phyloP scores from a whole-genome alignment of 2,888 invertebrate species.

The Synergus japonicus region DNA sequence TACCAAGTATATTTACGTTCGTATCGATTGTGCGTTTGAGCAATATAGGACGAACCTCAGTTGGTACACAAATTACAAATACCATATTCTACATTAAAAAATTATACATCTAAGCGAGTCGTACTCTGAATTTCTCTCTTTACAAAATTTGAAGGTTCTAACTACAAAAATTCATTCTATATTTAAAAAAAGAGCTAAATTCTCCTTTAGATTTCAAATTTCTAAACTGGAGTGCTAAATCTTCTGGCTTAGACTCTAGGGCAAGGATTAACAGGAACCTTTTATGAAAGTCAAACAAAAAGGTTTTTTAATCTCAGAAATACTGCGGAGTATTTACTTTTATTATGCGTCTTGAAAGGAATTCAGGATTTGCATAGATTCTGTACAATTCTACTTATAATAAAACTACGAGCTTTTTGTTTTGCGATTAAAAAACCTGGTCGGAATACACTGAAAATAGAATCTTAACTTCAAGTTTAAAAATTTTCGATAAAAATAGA shows the following conservation, averaged over 20 bases:
- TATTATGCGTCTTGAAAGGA: not conserved
- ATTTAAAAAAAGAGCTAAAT: slow-evolving; percentile 8
- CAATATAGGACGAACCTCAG: slow-evolving; percentile 36
- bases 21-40: slow-evolving; percentile 38
- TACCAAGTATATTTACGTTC: slow-evolving; percentile 27
- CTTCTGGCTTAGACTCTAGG: slow-evolving; percentile 19
- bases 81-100: slow-evolving; percentile 5
- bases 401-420: not conserved
- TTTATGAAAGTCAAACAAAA: not conserved
- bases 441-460: not conserved
- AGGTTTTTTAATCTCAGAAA: not conserved
- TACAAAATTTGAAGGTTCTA: slow-evolving; percentile 1
- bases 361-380: not conserved
- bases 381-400: not conserved
- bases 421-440: not conserved
- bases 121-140: slow-evolving; percentile 9
- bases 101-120: slow-evolving; percentile 15
- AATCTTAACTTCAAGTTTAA: not conserved
- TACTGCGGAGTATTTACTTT: not conserved
- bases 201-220: not conserved
- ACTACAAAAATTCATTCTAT: not conserved
- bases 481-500: not conserved
- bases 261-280: slow-evolving; percentile 5
- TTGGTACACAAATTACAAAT: slow-evolving; percentile 27
- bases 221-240: not conserved